Evolutionary conservation across 2,888 invertebrate genomes (phyloP).

Genomic region (Rotaria magnacalcarata): DNA sequence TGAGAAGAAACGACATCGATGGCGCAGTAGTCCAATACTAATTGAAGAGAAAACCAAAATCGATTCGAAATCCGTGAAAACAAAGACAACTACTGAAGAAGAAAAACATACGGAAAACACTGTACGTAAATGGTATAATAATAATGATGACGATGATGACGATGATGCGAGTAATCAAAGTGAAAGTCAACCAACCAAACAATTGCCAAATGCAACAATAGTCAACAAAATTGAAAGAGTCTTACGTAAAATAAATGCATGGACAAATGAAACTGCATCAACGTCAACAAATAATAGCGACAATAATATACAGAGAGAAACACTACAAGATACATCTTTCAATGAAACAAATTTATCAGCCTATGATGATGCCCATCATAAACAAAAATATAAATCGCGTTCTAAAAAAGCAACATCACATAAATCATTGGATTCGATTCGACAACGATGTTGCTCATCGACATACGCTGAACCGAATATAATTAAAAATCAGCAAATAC

Average conservation of each 20-base stretch:
- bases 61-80: not conserved
- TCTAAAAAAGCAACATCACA: not conserved
- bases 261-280: not conserved
- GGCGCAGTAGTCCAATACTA: not conserved
- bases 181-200: not conserved
- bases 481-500: not conserved
- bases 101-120: not conserved
- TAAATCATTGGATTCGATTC: not conserved
- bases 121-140: not conserved
- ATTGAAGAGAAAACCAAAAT: not conserved
- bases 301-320: slow-evolving; percentile 13
- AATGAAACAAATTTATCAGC: slow-evolving; percentile 38
- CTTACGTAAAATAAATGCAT: not conserved
- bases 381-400: slow-evolving; percentile 7
- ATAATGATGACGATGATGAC: not conserved
- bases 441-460: slow-evolving; percentile 4
- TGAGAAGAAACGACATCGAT: not conserved
- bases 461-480: not conserved
- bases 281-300: not conserved
- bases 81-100: not conserved
- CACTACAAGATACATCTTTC: slow-evolving; percentile 34
- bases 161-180: not conserved
- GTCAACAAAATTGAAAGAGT: not conserved
- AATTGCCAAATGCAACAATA: not conserved
- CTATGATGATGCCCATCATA: slow-evolving; percentile 13